These are phyloP conservation scores for Ficedula albicollis DNA, from an alignment of 2,797 vertebrate species.

Conservation along the genomic window DNA sequence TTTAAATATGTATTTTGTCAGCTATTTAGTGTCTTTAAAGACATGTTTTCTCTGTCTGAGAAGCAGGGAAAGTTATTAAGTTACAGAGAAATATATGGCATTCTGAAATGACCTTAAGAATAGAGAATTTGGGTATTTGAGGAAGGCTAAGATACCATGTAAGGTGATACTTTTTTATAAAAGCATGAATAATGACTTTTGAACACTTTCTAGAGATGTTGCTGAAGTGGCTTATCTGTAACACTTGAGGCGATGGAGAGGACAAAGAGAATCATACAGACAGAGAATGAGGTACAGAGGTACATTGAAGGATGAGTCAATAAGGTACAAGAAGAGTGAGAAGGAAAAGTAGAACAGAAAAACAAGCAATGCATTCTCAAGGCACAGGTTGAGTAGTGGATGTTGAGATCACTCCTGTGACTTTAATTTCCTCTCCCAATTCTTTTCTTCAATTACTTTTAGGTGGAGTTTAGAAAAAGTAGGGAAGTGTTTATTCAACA, in stretches of 20 bases:
- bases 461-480: not conserved
- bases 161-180: not conserved
- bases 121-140: not conserved
- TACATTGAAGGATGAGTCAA: not conserved
- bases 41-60: not conserved
- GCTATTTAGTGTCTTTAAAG: not conserved
- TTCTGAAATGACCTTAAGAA: not conserved
- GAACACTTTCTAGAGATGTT: not conserved
- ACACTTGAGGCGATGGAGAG: not conserved
- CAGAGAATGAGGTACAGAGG: not conserved
- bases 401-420: not conserved
- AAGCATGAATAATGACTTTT: slow-evolving; percentile 11
- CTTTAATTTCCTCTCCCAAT: slow-evolving; percentile 11
- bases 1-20: not conserved
- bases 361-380: not conserved
- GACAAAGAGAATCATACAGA: not conserved
- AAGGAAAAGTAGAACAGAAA: not conserved
- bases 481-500: not conserved
- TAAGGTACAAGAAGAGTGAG: not conserved
- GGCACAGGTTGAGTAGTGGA: not conserved
- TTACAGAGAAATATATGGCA: not conserved
- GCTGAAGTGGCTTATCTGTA: not conserved
- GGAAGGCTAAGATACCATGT: not conserved
- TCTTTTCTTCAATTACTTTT: not conserved
- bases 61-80: not conserved